Evolutionary conservation across 2,888 invertebrate species (phyloP).

Genomic region (Lacanobia wlatinum): DNA sequence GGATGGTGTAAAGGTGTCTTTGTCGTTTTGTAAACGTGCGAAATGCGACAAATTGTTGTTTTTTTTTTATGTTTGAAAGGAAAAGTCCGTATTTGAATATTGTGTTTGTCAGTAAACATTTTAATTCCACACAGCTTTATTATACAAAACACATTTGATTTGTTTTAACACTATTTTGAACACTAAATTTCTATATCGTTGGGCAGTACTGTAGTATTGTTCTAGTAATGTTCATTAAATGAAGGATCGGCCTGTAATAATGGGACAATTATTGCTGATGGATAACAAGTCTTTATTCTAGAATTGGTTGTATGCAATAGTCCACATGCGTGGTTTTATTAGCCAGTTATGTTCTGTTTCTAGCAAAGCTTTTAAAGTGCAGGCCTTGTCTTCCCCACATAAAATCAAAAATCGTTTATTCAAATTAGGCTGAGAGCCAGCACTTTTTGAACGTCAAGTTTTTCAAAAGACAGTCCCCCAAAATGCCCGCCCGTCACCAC

Average conservation of each 20-base stretch:
- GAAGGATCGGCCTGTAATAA: not conserved
- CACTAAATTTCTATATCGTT: not conserved
- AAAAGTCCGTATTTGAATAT: constrained; percentile 21
- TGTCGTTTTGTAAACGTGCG: constrained; percentile 18
- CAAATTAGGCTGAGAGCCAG: too few species aligned
- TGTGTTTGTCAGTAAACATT: not conserved
- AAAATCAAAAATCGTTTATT: too few species aligned
- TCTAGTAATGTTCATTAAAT: not conserved
- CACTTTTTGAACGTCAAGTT: too few species aligned
- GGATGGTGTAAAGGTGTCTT: constrained; percentile 29
- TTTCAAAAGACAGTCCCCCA: too few species aligned
- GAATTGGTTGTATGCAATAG: not conserved
- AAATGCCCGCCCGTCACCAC: too few species aligned
- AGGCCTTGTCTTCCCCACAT: too few species aligned
- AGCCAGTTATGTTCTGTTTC: too few species aligned
- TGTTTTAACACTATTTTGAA: not conserved
- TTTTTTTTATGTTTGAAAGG: constrained; percentile 1
- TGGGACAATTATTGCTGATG: not conserved
- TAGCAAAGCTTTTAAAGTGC: too few species aligned
- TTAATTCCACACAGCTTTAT: not conserved
- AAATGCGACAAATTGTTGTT: constrained; percentile 21
- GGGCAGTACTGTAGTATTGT: not conserved
- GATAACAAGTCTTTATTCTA: not conserved
- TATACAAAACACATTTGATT: not conserved
- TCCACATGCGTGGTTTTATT: too few species aligned